Evolutionary conservation across 2,797 vertebrate genomes (phyloP).

Genomic region (Chaetodon trifasciatus): DNA sequence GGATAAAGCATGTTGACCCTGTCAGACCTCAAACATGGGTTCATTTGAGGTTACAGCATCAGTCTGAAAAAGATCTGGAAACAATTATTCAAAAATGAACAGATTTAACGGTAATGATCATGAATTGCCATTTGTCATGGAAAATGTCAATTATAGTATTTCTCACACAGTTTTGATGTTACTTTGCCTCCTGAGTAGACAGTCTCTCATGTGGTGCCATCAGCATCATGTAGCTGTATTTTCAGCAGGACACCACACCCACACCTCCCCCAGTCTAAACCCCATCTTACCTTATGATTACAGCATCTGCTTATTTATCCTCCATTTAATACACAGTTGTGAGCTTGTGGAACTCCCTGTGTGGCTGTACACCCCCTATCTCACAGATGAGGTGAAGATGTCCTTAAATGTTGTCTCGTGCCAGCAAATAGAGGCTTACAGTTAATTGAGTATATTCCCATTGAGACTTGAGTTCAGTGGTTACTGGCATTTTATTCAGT

Average conservation of each 20-base stretch:
- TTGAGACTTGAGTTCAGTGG: neutral
- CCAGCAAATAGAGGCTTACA: neutral
- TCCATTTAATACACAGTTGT: conserved; percentile 36
- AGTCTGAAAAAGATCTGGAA: conserved; percentile 16
- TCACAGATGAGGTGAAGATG: neutral
- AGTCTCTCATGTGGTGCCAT: conserved; percentile 7
- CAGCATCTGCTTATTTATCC: conserved; percentile 37
- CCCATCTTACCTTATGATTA: conserved; percentile 38
- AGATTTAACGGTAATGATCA: neutral
- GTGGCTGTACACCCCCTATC: neutral
- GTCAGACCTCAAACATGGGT: conserved; percentile 1
- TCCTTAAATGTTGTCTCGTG: neutral
- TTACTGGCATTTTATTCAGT: neutral
- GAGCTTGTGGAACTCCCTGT: conserved; percentile 18
- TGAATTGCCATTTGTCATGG: neutral
- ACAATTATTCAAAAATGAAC: neutral
- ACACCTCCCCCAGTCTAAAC: conserved; percentile 23
- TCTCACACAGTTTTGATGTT: conserved; percentile 6
- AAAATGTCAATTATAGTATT: conserved; percentile 6
- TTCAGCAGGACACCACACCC: conserved; percentile 50
- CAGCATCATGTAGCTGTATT: conserved; percentile 27
- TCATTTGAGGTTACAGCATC: conserved; percentile 26
- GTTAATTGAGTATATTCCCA: neutral
- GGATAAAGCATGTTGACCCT: conserved; percentile 23
- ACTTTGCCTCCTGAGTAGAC: conserved; percentile 2